Evolutionary conservation across 2,888 invertebrate genomes (phyloP), one percentile per base, ranked within the genome.

Genomic region (Orthosia gracilis): DNA sequence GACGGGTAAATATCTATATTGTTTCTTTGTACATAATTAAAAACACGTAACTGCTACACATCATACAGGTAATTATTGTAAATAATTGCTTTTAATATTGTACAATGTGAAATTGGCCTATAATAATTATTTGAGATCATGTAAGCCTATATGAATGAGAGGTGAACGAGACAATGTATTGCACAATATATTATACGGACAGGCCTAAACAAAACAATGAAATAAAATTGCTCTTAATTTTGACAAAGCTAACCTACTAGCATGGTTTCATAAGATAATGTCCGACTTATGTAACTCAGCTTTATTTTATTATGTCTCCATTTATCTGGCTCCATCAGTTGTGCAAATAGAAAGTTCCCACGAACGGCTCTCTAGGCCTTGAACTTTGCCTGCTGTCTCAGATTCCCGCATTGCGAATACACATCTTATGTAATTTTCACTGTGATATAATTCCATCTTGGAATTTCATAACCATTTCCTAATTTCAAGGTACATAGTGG

Each of bases 401-500:
- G 76, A 62, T 74, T 80, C 76, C 78, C 70, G 84, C 84, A 82
- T 83, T 82, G 84, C 87, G 79, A 86, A 87, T 85, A 83, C 83
- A 80, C 82, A 67, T 74, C 82, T 85, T 85, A 85, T 77, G 78
- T 78, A 80, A 80, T 83, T 75, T 77, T 78, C 63, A 61, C 72
- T 78, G 86, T 91, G 91, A 91, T 89, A 91, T 91, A 92, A 91
- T 91, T 90, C 85, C 85, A 82, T 70, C 73, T 86, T 86, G 75
- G 71, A 80, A 85, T 91, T 92, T 88, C 91, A 90, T 87, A 91
- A 90, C 75, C n/a, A 68, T 92, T 92, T 92, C 90, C 82, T 89
- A 88, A 91, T 89, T 91, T 91, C 72, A 87, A 98, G 98, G 90
- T 98, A 98, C 91, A 97, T 98, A 85, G 97, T 97, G 87, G 97